phyloP scores from a whole-genome alignment of 2,888 invertebrate species.

The Meganola albula region DNA sequence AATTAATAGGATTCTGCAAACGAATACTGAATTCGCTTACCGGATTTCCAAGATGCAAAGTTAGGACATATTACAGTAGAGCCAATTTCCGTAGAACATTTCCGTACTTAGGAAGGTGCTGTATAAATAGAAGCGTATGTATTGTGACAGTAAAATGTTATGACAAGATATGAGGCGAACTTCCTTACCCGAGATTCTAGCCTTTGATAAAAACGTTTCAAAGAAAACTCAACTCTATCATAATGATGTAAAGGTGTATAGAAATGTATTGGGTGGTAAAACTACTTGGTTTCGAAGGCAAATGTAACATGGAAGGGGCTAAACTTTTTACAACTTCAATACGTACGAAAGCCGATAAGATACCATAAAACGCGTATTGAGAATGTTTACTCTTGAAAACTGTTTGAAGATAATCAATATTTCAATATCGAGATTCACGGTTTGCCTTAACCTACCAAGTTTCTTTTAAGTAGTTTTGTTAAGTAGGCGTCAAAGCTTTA shows the following conservation, averaged over 20 bases:
- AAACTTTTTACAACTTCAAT: conserved; percentile 69
- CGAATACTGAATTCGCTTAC: too few relatives aligned
- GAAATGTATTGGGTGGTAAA: conserved; percentile 14
- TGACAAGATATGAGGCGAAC: conserved; percentile 63
- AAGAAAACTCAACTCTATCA: conserved; percentile 24
- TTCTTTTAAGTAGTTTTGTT: conserved; percentile 7
- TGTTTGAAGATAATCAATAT: conserved; percentile 25
- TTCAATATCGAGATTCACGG: conserved; percentile 19
- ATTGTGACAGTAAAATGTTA: conserved; percentile 66
- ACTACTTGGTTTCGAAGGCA: conserved; percentile 39
- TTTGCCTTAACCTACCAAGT: background rate
- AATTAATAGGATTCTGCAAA: too few relatives aligned
- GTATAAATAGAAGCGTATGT: conserved; percentile 34
- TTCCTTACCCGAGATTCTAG: conserved; percentile 33
- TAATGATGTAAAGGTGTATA: conserved; percentile 13
- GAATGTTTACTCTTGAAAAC: conserved; percentile 45
- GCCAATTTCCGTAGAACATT: conserved; percentile 58
- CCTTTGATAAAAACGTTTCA: conserved; percentile 11
- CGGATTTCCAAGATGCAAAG: conserved; percentile 34
- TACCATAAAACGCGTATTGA: conserved; percentile 51
- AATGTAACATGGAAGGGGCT: conserved; percentile 56
- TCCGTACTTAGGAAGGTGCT: conserved; percentile 28
- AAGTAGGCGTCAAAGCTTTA: too few relatives aligned
- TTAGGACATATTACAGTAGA: conserved; percentile 48
- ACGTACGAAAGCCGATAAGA: conserved; percentile 63